These are phyloP conservation scores for Girardinus metallicus DNA, from an alignment of 2,797 vertebrate species.

Conservation along the genomic window DNA sequence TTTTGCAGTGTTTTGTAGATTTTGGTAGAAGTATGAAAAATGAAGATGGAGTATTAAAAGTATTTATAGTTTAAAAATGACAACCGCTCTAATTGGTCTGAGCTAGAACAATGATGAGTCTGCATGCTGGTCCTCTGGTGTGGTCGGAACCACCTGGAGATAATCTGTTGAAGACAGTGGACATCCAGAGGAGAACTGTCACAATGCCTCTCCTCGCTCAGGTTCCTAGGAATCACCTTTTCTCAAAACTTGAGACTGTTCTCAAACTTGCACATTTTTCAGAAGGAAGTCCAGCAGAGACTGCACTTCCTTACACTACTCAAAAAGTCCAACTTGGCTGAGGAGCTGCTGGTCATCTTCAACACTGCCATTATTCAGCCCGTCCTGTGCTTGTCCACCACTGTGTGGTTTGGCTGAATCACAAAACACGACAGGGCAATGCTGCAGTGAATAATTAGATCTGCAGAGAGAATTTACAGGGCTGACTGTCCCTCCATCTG, in stretches of 20 bases:
- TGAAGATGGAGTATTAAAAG: background rate
- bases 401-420: background rate
- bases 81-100: background rate
- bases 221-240: background rate
- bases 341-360: background rate
- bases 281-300: background rate
- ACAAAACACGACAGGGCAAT: background rate
- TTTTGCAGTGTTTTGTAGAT: background rate
- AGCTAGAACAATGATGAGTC: background rate
- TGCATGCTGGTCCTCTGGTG: background rate
- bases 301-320: background rate
- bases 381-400: background rate
- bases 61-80: background rate
- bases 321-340: background rate
- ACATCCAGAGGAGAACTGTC: background rate
- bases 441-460: background rate
- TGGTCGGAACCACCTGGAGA: background rate
- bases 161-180: background rate
- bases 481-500: background rate
- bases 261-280: background rate
- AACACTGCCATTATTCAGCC: background rate
- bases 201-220: background rate
- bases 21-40: background rate
- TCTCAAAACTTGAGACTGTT: background rate
- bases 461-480: background rate